phyloP scores from a whole-genome alignment of 53 echinoderm and acorn worm genomes.

The Arbacia lixula region DNA sequence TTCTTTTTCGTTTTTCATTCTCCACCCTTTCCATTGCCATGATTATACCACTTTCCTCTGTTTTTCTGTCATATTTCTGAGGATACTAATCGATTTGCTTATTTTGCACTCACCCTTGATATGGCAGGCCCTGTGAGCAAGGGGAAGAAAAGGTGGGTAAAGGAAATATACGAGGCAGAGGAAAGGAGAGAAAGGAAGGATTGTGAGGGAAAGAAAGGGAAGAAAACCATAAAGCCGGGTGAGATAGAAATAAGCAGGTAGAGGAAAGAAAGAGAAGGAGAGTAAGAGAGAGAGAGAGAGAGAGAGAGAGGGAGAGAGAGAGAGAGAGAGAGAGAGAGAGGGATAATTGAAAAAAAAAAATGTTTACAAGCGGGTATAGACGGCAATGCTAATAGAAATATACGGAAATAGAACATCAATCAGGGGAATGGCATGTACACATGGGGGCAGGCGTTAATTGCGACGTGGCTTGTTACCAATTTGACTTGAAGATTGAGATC shows the following conservation, averaged over 20 bases:
- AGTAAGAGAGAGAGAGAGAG: not conserved
- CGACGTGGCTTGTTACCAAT: too few relatives aligned
- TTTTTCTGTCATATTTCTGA: too few relatives aligned
- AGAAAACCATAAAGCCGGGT: not conserved
- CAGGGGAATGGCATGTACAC: not conserved
- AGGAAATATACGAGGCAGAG: too few relatives aligned
- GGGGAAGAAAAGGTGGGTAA: too few relatives aligned
- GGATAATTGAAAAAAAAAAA: not conserved
- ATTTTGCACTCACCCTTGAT: too few relatives aligned
- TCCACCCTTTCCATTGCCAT: too few relatives aligned
- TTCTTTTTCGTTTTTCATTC: too few relatives aligned
- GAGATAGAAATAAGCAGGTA: not conserved
- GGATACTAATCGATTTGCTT: too few relatives aligned
- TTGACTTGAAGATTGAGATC: too few relatives aligned
- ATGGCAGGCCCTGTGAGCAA: too few relatives aligned
- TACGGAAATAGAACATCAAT: not conserved
- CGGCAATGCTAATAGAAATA: not conserved
- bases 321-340: not conserved
- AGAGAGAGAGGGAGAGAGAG: not conserved
- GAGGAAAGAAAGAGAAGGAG: not conserved
- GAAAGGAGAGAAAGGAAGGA: not conserved
- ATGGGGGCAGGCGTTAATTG: not conserved
- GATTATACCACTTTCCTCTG: too few relatives aligned
- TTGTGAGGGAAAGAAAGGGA: not conserved
- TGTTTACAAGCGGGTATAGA: too few relatives aligned